These are phyloP conservation scores for Dissostichus mawsoni DNA, from an alignment of 2,113 vertebrate genomes.

Conservation along the genomic window DNA sequence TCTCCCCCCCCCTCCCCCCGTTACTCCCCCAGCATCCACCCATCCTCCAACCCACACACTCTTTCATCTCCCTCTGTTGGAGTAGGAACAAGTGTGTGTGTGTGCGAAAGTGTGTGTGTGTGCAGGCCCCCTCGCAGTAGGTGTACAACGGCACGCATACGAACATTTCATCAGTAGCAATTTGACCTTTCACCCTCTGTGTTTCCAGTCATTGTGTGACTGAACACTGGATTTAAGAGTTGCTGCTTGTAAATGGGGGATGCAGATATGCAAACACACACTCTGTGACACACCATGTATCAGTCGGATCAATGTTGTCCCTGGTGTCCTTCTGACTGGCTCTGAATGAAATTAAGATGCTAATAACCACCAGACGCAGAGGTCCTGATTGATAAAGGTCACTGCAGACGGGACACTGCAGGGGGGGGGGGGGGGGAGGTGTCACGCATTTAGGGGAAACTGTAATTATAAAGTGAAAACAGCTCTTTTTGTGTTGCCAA, in stretches of 20 bases:
- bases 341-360: slow-evolving; percentile 59
- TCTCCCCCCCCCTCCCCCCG: slow-evolving; percentile 14
- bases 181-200: slow-evolving; percentile 61
- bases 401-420: background rate
- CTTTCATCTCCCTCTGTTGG: slow-evolving; percentile 55
- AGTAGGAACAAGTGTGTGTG: slow-evolving; percentile 2
- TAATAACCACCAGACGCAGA: slow-evolving; percentile 46
- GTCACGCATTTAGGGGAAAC: too few species aligned
- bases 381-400: slow-evolving; percentile 55
- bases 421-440: too few species aligned
- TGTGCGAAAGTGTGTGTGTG: background rate
- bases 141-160: slow-evolving; percentile 16
- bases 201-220: slow-evolving; percentile 44
- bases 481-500: too few species aligned
- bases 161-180: slow-evolving; percentile 40
- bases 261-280: background rate
- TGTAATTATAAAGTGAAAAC: too few species aligned
- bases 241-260: background rate
- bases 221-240: slow-evolving; percentile 23
- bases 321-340: slow-evolving; percentile 40
- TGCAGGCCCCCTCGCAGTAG: background rate
- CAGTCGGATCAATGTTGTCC: slow-evolving; percentile 43
- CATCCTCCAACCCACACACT: slow-evolving; percentile 55
- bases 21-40: slow-evolving; percentile 42
- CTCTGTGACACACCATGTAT: background rate